Base-by-base conservation (phyloP, 2,113 vertebrate species). In the Hyaena hyaena region DNA sequence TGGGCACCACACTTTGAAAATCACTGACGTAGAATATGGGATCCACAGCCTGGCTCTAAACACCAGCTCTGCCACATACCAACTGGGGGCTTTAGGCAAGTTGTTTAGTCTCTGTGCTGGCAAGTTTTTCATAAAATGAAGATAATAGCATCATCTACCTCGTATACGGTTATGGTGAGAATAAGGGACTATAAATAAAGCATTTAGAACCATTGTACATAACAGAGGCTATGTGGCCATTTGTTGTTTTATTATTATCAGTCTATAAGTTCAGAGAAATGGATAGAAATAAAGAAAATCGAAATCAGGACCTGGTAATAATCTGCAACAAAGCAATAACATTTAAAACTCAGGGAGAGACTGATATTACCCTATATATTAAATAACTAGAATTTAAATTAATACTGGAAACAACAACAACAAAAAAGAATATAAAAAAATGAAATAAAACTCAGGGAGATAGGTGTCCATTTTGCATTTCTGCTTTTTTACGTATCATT, bases 221-320 rank as follows among this genome's bases (percentile, higher is more conserved):
- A 48, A 65, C 31, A 92, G 71, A 65, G 53, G 45, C 85, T 61
- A 73, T 19, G 12, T 92, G 93, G 79, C 8, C 82, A 45, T 73
- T 86, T 71, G 63, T 65, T 88, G 48, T 66, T 79, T 95, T 71
- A 76, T 79, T 84, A 81, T 87, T 92, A 88, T 71, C 65, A 19
- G 71, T 96, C 50, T 43, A 55, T 90, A 88, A 88, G 39, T 79
- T 82, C 63, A 58, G 39, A 94, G 66, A 89, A 87, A 55, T 28
- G 73, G 82, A 86, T 35, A 65, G 73, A 73, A 21, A 80, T 71
- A 82, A 74, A 91, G 88, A 77, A 82, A 79, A 92, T 88, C 79
- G 28, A 45, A 61, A 88, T 87, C 74, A 73, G 92, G 53, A 9
- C 93, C 43, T 77, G 43, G 50, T 39, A 84, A 73, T 84, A 31